A percentile compares a stretch with the other conserved stretches of the same genome.
Evolutionary conservation across 2,797 vertebrate genomes (phyloP).

Genomic region (Pangasius krempfi): DNA sequence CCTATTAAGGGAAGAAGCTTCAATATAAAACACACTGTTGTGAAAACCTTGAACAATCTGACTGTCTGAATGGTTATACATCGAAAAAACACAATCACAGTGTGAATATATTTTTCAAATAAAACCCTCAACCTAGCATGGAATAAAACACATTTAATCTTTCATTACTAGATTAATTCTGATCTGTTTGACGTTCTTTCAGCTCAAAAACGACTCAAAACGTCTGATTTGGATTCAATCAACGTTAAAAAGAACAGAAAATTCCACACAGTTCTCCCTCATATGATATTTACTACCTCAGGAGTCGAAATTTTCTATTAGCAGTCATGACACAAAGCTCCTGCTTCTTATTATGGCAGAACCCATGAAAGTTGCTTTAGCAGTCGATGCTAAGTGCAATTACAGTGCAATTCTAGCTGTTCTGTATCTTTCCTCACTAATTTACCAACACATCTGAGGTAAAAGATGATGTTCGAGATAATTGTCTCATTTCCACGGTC

Average conservation of each 20-base stretch:
- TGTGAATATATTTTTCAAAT: background rate
- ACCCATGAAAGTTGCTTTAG: background rate
- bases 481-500: background rate
- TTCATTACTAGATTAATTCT: background rate
- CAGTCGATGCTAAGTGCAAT: background rate
- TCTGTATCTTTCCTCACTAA: background rate
- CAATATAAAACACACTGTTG: background rate
- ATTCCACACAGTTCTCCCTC: background rate
- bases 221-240: background rate
- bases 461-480: background rate
- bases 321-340: background rate
- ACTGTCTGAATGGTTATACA: background rate
- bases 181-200: background rate
- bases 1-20: background rate
- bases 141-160: background rate
- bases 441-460: background rate
- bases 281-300: background rate
- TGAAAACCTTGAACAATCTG: background rate
- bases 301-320: background rate
- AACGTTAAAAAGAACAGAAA: background rate
- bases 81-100: background rate
- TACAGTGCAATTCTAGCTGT: too few species aligned
- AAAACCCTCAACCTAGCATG: background rate
- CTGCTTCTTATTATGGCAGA: background rate
- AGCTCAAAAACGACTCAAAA: background rate